Percentiles rank a stretch among this genome's conserved stretches.
Conservation (phyloP, 2,113 vertebrate species). For the Ceuthmochares aereus region DNA sequence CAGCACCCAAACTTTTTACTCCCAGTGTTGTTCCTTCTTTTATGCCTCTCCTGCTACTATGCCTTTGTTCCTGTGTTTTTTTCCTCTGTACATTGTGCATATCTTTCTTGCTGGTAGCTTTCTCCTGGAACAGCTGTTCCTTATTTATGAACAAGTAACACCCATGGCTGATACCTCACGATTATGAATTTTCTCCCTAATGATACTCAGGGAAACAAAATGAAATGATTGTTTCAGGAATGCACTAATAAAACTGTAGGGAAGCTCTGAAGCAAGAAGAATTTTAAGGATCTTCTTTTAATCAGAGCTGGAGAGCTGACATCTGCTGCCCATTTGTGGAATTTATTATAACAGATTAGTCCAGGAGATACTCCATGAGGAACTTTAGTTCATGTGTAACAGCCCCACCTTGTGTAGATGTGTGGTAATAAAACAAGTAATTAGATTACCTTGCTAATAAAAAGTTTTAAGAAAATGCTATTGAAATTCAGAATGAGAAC, state of each 20-base stretch:
- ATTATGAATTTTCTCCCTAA: conserved; percentile 17
- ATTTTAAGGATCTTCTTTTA: conserved; percentile 26
- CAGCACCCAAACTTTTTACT: not conserved
- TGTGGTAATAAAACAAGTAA: not conserved
- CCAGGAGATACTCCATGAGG: not conserved
- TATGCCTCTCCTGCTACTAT: not conserved
- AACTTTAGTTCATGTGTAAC: not conserved
- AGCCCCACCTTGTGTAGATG: not conserved
- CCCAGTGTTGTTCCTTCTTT: not conserved
- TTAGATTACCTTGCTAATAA: not conserved
- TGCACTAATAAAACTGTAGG: not conserved
- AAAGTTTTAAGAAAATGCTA: not conserved
- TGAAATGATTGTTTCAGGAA: conserved; percentile 10
- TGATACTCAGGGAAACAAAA: conserved; percentile 20
- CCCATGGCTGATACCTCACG: not conserved
- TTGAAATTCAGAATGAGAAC: not conserved
- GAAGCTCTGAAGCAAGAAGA: not conserved
- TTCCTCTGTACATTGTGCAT: not conserved
- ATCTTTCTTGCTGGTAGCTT: not conserved
- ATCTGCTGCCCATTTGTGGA: conserved; percentile 45
- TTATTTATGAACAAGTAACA: conserved; percentile 21
- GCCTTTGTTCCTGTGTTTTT: not conserved
- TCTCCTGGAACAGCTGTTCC: not conserved
- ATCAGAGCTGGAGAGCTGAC: conserved; percentile 31
- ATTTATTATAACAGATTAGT: not conserved